Evolutionary conservation across 2,113 vertebrate genomes (phyloP).

Genomic region (Andinoacara biseriatus): DNA sequence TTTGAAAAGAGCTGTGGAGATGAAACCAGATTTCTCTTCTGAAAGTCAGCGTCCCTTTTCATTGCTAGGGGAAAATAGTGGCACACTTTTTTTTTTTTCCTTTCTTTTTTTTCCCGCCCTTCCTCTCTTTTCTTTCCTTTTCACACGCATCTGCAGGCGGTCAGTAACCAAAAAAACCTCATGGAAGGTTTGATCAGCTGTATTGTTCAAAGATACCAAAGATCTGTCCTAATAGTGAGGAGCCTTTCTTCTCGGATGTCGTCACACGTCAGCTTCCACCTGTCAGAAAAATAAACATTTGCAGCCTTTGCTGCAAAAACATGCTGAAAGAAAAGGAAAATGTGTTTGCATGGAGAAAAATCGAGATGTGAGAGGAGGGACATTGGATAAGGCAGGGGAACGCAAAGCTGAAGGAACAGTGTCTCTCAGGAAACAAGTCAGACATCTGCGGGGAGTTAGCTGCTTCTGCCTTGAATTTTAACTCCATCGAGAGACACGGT

Average conservation of each 20-base stretch:
- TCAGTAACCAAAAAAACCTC: constrained; percentile 64
- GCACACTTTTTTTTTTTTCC: constrained; percentile 19
- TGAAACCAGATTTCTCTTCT: constrained; percentile 65
- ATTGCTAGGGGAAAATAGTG: constrained; percentile 50
- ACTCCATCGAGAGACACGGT: constrained; percentile 14
- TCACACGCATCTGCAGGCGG: constrained; percentile 56
- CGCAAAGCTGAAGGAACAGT: constrained; percentile 25
- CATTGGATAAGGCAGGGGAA: constrained; percentile 25
- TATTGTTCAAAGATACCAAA: constrained; percentile 55
- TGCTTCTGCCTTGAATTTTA: constrained; percentile 42
- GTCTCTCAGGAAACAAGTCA: constrained; percentile 35
- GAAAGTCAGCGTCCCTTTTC: constrained; percentile 60
- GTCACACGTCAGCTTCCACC: constrained; percentile 54
- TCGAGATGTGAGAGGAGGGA: constrained; percentile 44
- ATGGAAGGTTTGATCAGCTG: constrained; percentile 59
- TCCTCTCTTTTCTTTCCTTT: constrained; percentile 24
- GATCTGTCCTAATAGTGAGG: constrained; percentile 61
- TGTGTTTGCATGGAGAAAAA: constrained; percentile 32
- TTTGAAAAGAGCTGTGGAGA: constrained; percentile 53
- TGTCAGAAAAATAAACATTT: constrained; percentile 67
- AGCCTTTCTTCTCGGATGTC: constrained; percentile 42
- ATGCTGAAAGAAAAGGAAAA: constrained; percentile 54
- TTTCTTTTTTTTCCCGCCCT: constrained; percentile 14
- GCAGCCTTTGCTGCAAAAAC: constrained; percentile 54
- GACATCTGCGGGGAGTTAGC: constrained; percentile 32